A percentile compares a stretch with the other conserved stretches of the same genome.
phyloP scores from a whole-genome alignment of 2,113 vertebrate species.

The Tiliqua scincoides region DNA sequence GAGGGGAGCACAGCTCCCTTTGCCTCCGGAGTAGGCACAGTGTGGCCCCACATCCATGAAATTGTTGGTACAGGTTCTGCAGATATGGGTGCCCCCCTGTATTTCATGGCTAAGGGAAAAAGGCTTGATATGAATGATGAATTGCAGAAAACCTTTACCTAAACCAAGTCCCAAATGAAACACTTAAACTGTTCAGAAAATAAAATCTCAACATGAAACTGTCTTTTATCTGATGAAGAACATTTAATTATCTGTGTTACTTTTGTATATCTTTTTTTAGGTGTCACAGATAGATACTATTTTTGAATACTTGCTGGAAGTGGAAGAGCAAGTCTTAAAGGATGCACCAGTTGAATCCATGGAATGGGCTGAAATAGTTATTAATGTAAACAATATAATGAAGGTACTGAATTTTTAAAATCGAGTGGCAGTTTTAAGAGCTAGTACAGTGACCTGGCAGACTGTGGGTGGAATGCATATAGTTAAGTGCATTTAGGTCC shows the following conservation, averaged over 20 bases:
- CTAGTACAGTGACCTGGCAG: neutral
- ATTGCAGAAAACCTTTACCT: neutral
- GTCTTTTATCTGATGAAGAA: neutral
- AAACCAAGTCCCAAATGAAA: neutral
- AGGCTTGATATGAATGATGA: neutral
- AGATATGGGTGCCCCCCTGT: too few species aligned
- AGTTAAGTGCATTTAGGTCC: neutral
- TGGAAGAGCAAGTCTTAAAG: constrained; percentile 88
- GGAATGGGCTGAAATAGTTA: constrained; percentile 88
- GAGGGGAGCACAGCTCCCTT: too few species aligned
- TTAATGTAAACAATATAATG: constrained; percentile 87
- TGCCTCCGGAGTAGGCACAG: too few species aligned
- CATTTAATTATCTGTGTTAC: neutral
- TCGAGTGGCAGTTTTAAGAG: neutral
- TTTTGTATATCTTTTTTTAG: constrained; percentile 66
- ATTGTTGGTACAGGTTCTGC: too few species aligned
- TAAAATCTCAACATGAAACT: neutral
- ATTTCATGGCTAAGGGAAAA: neutral
- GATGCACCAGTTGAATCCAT: constrained; percentile 78
- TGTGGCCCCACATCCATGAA: too few species aligned
- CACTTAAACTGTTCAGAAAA: neutral
- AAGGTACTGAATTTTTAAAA: constrained; percentile 79
- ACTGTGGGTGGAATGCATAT: neutral
- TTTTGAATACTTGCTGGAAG: constrained; percentile 91
- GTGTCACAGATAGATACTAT: constrained; percentile 92